A percentile compares a stretch with the other conserved stretches of the same genome.
Evolutionary conservation across 92 coral and sea anemone species (phyloP).

Genomic region (Nematostella vectensis): DNA sequence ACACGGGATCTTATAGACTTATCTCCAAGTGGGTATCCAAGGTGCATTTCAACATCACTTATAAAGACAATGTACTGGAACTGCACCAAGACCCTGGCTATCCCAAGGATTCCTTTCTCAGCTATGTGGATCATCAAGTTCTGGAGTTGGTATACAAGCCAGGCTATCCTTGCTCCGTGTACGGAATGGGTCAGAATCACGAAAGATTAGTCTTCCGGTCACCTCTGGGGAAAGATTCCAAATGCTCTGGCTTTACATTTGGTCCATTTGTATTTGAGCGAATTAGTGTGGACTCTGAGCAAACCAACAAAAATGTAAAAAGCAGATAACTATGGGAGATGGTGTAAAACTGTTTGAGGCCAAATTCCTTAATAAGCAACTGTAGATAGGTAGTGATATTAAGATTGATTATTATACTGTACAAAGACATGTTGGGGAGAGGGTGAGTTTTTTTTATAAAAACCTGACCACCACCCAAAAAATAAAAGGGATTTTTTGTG

Average conservation of each 20-base stretch:
- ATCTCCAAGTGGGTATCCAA: constrained; percentile 74
- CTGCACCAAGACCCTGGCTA: constrained; percentile 79
- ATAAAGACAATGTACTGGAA: constrained; percentile 56
- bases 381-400: too few relatives aligned
- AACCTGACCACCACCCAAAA: too few relatives aligned
- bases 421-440: too few relatives aligned
- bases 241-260: constrained; percentile 57
- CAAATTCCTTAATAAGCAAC: too few relatives aligned
- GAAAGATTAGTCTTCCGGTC: constrained; percentile 64
- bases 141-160: constrained; percentile 76
- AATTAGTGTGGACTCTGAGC: not conserved
- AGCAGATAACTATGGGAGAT: too few relatives aligned
- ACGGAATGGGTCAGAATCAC: constrained; percentile 88
- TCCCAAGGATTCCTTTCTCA: constrained; percentile 64
- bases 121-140: constrained; percentile 31
- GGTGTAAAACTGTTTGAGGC: too few relatives aligned
- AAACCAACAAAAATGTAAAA: too few relatives aligned
- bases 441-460: too few relatives aligned
- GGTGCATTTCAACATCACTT: constrained; percentile 63
- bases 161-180: constrained; percentile 66
- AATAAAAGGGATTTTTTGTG: too few relatives aligned
- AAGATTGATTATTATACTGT: too few relatives aligned
- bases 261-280: constrained; percentile 76
- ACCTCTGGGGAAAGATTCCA: constrained; percentile 36
- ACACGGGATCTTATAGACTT: constrained; percentile 61